Evolutionary conservation across 2,888 invertebrate species (phyloP).

Genomic region (Thymelicus sylvestris): DNA sequence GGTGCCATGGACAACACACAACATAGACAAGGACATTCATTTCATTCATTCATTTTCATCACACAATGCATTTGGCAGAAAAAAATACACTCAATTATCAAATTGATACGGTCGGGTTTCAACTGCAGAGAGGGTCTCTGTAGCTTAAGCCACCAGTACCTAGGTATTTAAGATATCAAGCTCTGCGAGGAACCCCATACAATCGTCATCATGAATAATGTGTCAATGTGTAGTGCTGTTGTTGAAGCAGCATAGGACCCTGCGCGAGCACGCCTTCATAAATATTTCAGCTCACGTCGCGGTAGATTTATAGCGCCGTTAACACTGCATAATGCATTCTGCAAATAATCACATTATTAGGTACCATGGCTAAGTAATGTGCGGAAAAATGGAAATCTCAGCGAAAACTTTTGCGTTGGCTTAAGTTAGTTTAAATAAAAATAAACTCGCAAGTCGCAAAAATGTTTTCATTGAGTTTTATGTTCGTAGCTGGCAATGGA

Average conservation of each 20-base stretch:
- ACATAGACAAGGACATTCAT: no score
- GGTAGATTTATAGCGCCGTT: conserved; percentile 31
- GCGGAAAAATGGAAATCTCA: conserved; percentile 9
- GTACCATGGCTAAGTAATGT: conserved; percentile 21
- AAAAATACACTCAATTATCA: no score
- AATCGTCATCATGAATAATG: conserved; percentile 31
- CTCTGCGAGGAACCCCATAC: not conserved
- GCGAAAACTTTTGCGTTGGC: not conserved
- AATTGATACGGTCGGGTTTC: no score
- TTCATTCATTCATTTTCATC: no score
- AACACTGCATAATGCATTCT: conserved; percentile 37
- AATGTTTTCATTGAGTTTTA: no score
- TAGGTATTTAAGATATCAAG: not conserved
- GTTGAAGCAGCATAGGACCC: conserved; percentile 16
- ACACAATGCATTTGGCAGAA: no score
- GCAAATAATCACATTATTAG: conserved; percentile 37
- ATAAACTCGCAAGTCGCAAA: not conserved
- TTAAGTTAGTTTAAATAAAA: not conserved
- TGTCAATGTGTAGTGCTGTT: conserved; percentile 6
- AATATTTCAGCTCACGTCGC: conserved; percentile 38
- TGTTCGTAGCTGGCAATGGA: no score
- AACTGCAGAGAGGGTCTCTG: no score
- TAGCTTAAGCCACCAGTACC: no score
- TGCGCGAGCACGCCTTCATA: conserved; percentile 29
- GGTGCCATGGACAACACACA: no score